Conservation (phyloP, 2,113 vertebrate genomes). For the Ciconia boyciana region DNA sequence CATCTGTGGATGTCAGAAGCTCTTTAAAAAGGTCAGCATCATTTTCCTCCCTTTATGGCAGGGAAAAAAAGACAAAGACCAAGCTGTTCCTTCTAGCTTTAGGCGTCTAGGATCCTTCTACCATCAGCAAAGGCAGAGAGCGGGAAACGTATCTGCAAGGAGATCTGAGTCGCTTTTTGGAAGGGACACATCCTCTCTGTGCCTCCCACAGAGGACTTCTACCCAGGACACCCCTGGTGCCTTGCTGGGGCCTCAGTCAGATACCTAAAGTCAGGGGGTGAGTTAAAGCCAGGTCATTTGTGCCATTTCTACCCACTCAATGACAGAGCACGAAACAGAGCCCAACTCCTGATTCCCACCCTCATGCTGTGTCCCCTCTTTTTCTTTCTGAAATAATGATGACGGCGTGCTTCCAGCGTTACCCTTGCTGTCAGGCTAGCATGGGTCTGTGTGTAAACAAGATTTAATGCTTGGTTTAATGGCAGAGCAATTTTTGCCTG, state of each 20-base stretch:
- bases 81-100: slow-evolving; percentile 1
- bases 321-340: not conserved
- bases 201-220: not conserved
- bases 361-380: not conserved
- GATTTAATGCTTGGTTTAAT: not conserved
- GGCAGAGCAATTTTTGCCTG: not conserved
- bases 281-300: not conserved
- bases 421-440: not conserved
- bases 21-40: slow-evolving; percentile 35
- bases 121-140: not conserved
- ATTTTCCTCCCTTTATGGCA: slow-evolving; percentile 7
- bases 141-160: not conserved
- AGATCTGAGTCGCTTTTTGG: not conserved
- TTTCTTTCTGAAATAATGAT: not conserved
- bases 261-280: not conserved
- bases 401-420: not conserved
- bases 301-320: not conserved
- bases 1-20: slow-evolving; percentile 24
- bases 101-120: not conserved
- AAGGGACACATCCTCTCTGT: not conserved
- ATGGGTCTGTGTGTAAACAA: not conserved
- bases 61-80: not conserved
- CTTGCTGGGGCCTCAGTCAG: not conserved
- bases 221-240: not conserved
- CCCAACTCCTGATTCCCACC: not conserved